Conservation (phyloP, 92 coral and sea anemone genomes). For the Muricea muricata region DNA sequence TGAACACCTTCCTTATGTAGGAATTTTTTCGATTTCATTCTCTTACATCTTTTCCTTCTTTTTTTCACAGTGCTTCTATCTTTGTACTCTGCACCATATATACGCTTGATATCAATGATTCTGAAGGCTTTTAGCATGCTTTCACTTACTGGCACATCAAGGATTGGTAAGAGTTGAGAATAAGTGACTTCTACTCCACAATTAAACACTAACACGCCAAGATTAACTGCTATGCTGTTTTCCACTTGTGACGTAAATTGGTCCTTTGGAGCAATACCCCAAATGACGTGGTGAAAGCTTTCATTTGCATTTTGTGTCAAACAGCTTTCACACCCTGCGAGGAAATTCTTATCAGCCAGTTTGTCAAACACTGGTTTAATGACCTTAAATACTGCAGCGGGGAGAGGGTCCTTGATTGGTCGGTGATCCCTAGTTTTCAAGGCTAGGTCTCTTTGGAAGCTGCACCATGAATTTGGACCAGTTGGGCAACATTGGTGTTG, state of each 20-base stretch:
- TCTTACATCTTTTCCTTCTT: slow-evolving; percentile 45
- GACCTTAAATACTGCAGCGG: slow-evolving; percentile 60
- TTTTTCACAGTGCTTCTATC: slow-evolving; percentile 5
- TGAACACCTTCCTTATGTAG: slow-evolving; percentile 55
- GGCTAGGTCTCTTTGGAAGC: slow-evolving; percentile 60
- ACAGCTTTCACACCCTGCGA: slow-evolving; percentile 62
- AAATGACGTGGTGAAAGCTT: slow-evolving; percentile 65
- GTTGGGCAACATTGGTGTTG: slow-evolving; percentile 62
- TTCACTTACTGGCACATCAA: slow-evolving; percentile 41
- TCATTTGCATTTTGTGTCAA: slow-evolving; percentile 13
- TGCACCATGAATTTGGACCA: slow-evolving; percentile 58
- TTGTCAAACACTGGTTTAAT: slow-evolving; percentile 43
- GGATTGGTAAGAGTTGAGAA: slow-evolving; percentile 10
- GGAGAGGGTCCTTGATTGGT: slow-evolving; percentile 66
- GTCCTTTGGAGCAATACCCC: slow-evolving; percentile 72
- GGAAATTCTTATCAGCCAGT: slow-evolving; percentile 53
- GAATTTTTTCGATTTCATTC: slow-evolving; percentile 48
- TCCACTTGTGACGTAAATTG: slow-evolving; percentile 49
- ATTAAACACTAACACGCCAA: slow-evolving; percentile 34
- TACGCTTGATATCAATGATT: slow-evolving; percentile 26
- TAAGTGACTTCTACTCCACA: slow-evolving; percentile 4
- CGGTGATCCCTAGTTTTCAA: slow-evolving; percentile 38
- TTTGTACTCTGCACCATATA: slow-evolving; percentile 44
- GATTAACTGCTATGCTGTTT: slow-evolving; percentile 17
- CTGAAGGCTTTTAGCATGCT: slow-evolving; percentile 29